A percentile compares a stretch with the other conserved stretches of the same genome.
Conservation (phyloP, 2,797 vertebrate species). For the Acropternis orthonyx region DNA sequence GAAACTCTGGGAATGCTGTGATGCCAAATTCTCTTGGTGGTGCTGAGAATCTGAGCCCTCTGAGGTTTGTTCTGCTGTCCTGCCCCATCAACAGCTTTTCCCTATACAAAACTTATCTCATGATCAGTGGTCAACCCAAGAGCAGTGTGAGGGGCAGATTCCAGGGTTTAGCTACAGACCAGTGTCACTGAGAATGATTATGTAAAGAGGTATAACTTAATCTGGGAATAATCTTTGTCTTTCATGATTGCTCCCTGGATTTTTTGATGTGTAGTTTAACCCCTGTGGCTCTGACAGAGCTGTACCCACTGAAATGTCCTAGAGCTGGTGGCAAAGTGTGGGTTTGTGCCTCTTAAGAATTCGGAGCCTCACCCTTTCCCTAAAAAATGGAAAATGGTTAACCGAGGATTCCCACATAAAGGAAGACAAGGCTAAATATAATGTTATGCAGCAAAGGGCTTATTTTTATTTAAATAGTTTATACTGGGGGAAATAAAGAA, state of each 20-base stretch:
- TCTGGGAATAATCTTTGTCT: neutral
- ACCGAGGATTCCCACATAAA: neutral
- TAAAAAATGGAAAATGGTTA: neutral
- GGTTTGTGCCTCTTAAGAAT: neutral
- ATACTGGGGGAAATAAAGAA: rapidly evolving
- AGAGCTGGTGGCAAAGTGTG: neutral
- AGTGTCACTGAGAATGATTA: rapidly evolving
- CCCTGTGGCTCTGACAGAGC: neutral
- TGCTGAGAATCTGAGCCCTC: neutral
- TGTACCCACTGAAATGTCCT: neutral
- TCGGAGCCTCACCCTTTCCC: neutral
- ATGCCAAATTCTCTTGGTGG: neutral
- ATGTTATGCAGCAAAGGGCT: neutral
- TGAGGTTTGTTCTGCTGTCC: neutral
- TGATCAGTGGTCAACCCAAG: neutral
- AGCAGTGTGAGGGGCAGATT: neutral
- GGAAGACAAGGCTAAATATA: neutral
- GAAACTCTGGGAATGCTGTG: too few species aligned
- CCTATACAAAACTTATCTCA: neutral
- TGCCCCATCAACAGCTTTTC: neutral
- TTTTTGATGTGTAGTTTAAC: neutral
- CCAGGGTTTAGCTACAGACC: neutral
- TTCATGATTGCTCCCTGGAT: neutral
- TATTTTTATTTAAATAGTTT: neutral
- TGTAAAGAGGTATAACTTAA: neutral